Percentiles rank a stretch among this genome's conserved stretches.
These are phyloP conservation scores for Liparis tanakae DNA, from an alignment of 2,797 vertebrate genomes.

Conservation along the genomic window DNA sequence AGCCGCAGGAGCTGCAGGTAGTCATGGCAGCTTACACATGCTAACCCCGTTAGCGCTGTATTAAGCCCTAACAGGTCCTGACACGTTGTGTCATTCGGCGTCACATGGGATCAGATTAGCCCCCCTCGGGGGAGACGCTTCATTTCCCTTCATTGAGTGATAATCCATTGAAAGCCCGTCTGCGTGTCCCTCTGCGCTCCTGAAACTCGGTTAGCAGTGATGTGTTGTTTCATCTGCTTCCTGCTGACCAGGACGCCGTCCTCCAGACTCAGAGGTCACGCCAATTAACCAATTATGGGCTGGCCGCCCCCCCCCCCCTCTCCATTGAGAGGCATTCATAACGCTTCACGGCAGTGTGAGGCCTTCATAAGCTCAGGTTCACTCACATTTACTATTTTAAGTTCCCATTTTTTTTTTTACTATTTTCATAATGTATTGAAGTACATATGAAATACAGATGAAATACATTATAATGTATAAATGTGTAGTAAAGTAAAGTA, in stretches of 20 bases:
- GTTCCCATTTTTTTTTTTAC: not conserved
- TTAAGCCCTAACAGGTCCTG: slow-evolving; percentile 47
- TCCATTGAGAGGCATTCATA: not conserved
- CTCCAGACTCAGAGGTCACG: slow-evolving; percentile 38
- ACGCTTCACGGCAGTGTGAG: not conserved
- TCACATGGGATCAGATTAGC: slow-evolving; percentile 63
- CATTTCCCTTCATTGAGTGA: slow-evolving; percentile 67
- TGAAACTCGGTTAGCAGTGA: slow-evolving; percentile 65
- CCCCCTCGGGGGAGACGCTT: slow-evolving; percentile 38
- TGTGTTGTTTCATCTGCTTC: slow-evolving; percentile 43
- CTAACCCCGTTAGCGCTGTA: slow-evolving; percentile 55
- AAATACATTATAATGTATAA: not conserved
- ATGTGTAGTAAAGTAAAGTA: not conserved
- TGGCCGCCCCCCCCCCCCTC: not conserved
- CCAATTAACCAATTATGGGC: slow-evolving; percentile 15
- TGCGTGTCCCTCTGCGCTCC: slow-evolving; percentile 22
- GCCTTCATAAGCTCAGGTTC: not conserved
- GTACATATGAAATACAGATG: too few relatives aligned
- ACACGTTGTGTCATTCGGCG: slow-evolving; percentile 52
- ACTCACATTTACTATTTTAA: not conserved
- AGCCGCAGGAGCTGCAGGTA: slow-evolving; percentile 14
- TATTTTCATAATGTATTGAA: not conserved
- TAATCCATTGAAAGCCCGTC: slow-evolving; percentile 73
- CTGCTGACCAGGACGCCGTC: slow-evolving; percentile 38
- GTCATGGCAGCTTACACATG: slow-evolving; percentile 37